Base-by-base conservation (phyloP, 2,113 vertebrate genomes). In the Polypterus bichir region DNA sequence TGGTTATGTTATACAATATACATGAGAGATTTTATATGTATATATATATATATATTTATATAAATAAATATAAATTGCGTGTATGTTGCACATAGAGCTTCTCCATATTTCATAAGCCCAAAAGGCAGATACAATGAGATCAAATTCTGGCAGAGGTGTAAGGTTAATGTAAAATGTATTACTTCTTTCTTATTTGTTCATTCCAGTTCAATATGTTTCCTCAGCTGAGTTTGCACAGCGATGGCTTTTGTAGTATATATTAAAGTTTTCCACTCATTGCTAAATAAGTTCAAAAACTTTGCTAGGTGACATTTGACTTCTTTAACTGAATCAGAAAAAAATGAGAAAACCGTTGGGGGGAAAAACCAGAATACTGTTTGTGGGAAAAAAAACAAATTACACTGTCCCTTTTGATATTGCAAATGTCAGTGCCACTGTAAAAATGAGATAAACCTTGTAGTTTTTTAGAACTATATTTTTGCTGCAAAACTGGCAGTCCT, bases 111-210 rank as follows among this genome's bases (percentile, higher is more conserved):
- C 71, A 64, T 61, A 60, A 73, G 68, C 53, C 52, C 56, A 56
- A 44, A 57, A 64, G 47, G 47, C 64, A 62, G 56, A 49, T 68
- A 51, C 56, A 69, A 63, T 73, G 64, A 58, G 76, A 71, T 69
- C 67, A 48, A 76, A 65, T 58, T 62, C 44, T 59, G 59, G 65
- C 71, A 52, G 62, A 69, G 71, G 62, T 11, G 59, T 46, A 60
- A 67, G 66, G 67, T 73, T 66, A 56, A 73, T 79, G 76, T 70
- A 75, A 75, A 81, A 79, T 77, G 76, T 68, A 74, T 83, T 70
- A 75, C 64, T 52, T 4, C n/a, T 63, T 66, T 64, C 58, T 56
- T 58, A 47, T 62, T 68, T 47, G 56, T 65, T 71, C 46, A 74
- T 76, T 73, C 71, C 71, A 69, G 63, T 8, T n/a, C 59, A 64